Conservation (phyloP, 2,113 vertebrate genomes). For the Bujurquina vittata region DNA sequence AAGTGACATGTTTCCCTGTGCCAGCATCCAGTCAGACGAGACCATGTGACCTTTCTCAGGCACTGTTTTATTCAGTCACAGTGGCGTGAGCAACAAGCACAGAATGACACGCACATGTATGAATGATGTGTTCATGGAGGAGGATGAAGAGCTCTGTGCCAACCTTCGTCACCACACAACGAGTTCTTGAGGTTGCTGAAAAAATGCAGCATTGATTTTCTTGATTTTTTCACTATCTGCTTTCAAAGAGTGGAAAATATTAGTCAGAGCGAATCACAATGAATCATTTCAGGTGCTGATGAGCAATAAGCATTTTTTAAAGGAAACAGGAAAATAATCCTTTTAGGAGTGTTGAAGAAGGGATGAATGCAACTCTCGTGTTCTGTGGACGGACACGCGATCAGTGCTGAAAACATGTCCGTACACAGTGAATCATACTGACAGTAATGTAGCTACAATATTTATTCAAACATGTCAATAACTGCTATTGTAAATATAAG, state of each 20-base stretch:
- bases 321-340: neutral
- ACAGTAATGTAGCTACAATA: no score
- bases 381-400: neutral
- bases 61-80: slow-evolving; percentile 78
- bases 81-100: slow-evolving; percentile 65
- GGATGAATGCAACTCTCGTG: no score
- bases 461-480: no score
- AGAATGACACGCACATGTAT: slow-evolving; percentile 33
- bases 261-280: neutral
- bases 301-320: slow-evolving; percentile 10
- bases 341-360: neutral
- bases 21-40: neutral
- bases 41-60: slow-evolving; percentile 41
- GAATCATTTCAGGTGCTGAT: neutral
- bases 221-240: neutral
- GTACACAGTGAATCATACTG: neutral
- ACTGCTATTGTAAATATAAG: no score
- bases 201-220: slow-evolving; percentile 38
- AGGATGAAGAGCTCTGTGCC: slow-evolving; percentile 31
- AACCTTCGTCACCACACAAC: neutral
- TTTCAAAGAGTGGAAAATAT: slow-evolving; percentile 19
- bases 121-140: slow-evolving; percentile 26
- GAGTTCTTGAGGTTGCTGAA: slow-evolving; percentile 36
- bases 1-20: neutral
- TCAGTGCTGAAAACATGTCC: neutral